Evolutionary conservation across 2,888 invertebrate genomes (phyloP).

Genomic region (Diploptera punctata): DNA sequence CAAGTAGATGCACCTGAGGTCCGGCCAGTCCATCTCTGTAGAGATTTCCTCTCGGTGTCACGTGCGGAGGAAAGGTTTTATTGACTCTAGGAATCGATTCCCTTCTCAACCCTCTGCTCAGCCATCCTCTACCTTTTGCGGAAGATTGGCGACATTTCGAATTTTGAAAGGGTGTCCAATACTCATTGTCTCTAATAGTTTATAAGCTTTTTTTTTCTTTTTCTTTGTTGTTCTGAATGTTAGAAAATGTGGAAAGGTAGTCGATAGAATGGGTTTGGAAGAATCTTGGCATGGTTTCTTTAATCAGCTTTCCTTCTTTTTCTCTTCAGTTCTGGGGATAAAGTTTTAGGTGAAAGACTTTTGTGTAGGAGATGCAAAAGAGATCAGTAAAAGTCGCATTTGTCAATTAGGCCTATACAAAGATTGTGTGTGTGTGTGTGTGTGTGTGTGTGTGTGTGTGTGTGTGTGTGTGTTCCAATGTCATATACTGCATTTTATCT

Average conservation of each 20-base stretch:
- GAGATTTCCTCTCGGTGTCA: neutral
- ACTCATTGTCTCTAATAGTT: neutral
- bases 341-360: neutral
- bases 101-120: neutral
- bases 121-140: neutral
- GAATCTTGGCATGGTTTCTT: neutral
- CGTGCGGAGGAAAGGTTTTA: neutral
- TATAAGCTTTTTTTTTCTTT: neutral
- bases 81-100: slow-evolving; percentile 17
- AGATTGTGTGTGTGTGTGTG: too few species aligned
- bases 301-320: neutral
- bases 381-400: neutral
- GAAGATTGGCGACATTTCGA: neutral
- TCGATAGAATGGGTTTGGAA: neutral
- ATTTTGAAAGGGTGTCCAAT: neutral
- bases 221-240: neutral
- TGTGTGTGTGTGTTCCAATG: too few species aligned
- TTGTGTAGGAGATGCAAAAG: neutral
- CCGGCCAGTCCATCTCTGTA: neutral
- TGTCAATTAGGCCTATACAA: neutral
- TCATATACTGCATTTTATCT: too few species aligned
- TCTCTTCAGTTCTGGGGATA: neutral
- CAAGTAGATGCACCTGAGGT: too few species aligned
- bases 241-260: neutral
- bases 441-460: too few species aligned